Base-by-base conservation (phyloP, 2,888 invertebrate species). In the Hyposoter dolosus region DNA sequence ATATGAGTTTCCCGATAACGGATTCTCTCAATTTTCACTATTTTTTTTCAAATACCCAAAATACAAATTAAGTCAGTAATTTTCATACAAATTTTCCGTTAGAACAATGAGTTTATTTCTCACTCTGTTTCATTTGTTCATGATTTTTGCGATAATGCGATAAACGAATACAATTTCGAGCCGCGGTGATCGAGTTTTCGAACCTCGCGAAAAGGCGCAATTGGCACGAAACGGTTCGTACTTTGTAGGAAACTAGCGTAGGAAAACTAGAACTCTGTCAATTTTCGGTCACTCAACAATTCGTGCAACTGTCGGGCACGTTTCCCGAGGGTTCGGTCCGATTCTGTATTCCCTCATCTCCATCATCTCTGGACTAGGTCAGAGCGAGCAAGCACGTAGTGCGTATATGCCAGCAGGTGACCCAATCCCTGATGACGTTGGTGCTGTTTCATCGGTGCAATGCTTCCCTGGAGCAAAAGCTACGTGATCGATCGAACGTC, bases 281-380 rank as follows among this genome's bases (percentile, higher is more conserved):
- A 72, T 88, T 90, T 90, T 90, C 90, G 87, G 83, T 80, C 23
- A 71, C 53, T 74, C 77, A 84, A 77, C 90, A 86, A 86, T 87
- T 88, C 84, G 68, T 23, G 75, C 9, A 83, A 85, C 86, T 87
- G 88, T 87, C 79, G 71, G 66, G 3, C 72, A 17, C 45, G 71
- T 76, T 65, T 84, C 88, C 80, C 77, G 40, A 65, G 56, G 71
- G 85, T 80, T 56, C 83, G 66, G 35, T 50, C 63, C 77, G 69
- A 69, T 65, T 75, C 75, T 68, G 53, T 71, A 75, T 75, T 79
- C 79, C 47, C 75, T 66, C 85, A 79, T 85, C 75, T 76, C 83
- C 40, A 56, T 82, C 40, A 66, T 65, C 76, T 45, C 47, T 66
- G 83, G 83, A 85, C 75, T 85, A 83, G 85, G 85, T 83, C 85